Evolutionary conservation across 2,113 vertebrate genomes (phyloP), one percentile per base, ranked within the genome.

Genomic region (Corythoichthys intestinalis): DNA sequence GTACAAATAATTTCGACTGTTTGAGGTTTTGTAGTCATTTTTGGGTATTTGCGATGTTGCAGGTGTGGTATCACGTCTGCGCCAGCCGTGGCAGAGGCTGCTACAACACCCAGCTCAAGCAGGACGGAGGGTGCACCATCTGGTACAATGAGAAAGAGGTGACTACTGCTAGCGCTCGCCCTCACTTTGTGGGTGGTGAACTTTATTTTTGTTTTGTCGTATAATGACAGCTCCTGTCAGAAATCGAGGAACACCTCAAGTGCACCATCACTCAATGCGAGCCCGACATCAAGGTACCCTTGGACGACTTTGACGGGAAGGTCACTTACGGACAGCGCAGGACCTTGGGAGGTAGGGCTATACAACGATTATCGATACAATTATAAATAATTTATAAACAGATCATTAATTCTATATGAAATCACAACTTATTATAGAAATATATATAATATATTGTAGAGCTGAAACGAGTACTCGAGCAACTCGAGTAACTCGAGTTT

Each of bases 11-110:
- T 44, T 44, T 8, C 20, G 20, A 28, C 20, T 28, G 20, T 28
- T 28, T 28, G 20, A 28, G 20, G 20, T 44, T 20, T 11, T 41
- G 6, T 62, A 20, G 12, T 44, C 10, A 5, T 20, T 63, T 63
- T 12, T 41, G 17, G 17, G 1, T 62, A 20, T 44, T 46, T 62
- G 38, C 7, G 59, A 17, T 12, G 17, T 14, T 39, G 5, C 77
- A 99, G 97, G 97, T 99, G 69, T 99, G 96, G 97, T 99, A 99
- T 86, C 97, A 99, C 0, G 94, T 95, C 1, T 99, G 97, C 63
- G 70, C 93, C 12, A 98, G 89, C 88, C 91, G 96, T 83, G 97
- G 97, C 35, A 92, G 95, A 82, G 94, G 94, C 0, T 99, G 97
- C 85, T 94, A 96, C 0, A 99, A 99, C 84, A 99, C 97, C 2